Percentiles rank a stretch among this genome's conserved stretches.
Evolutionary conservation across 2,113 vertebrate species (phyloP).

Genomic region (Cepphus grylle): DNA sequence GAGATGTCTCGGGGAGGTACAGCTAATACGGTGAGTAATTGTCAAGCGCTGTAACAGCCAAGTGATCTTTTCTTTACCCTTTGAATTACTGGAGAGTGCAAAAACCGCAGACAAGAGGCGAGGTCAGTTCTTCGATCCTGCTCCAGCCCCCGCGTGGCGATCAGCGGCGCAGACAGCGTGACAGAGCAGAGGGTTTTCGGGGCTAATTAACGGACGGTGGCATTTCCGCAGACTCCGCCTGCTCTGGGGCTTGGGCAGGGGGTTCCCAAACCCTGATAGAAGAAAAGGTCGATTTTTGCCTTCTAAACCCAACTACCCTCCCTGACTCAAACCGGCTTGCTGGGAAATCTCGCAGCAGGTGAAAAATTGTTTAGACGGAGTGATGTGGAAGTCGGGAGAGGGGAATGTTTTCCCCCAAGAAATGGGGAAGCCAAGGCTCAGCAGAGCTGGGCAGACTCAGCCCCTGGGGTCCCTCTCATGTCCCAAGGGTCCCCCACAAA

Average conservation of each 20-base stretch:
- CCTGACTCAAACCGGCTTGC: neutral
- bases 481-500: neutral
- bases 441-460: neutral
- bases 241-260: neutral
- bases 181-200: neutral
- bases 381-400: too few relatives aligned
- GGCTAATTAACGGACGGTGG: neutral
- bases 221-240: neutral
- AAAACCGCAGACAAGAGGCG: neutral
- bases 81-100: neutral
- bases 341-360: neutral
- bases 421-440: neutral
- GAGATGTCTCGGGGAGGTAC: neutral
- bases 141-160: neutral
- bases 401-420: neutral
- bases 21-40: neutral
- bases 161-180: neutral
- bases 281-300: neutral
- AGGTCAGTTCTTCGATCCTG: neutral
- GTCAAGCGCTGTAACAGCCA: neutral
- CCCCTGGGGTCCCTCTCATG: neutral
- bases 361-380: neutral
- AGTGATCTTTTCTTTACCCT: neutral
- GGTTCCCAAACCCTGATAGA: accelerated
- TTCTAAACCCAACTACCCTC: neutral